phyloP scores from a whole-genome alignment of 2,797 vertebrate species.

The Avahi laniger region DNA sequence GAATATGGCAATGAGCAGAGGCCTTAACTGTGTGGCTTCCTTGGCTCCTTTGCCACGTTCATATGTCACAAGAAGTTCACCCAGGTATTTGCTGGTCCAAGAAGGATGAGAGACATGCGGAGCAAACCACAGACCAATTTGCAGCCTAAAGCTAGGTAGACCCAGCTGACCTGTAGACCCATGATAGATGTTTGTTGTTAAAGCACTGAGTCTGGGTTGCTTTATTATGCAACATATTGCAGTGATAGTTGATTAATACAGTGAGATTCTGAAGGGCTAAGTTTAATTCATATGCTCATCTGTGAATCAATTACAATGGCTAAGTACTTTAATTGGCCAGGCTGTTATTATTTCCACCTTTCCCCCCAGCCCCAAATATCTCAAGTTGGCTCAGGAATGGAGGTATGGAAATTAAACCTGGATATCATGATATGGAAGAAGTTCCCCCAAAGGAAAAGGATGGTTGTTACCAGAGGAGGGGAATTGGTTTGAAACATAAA shows the following conservation, averaged over 20 bases:
- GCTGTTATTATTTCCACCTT: not conserved
- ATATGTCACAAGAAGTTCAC: not conserved
- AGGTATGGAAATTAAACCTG: not conserved
- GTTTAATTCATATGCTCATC: not conserved
- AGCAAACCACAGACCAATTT: not conserved
- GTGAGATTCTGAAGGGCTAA: not conserved
- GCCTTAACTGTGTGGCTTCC: not conserved
- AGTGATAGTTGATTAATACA: not conserved
- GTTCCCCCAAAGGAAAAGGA: not conserved
- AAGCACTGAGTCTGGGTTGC: not conserved
- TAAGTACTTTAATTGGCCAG: not conserved
- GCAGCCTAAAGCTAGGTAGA: not conserved
- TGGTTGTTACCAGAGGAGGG: not conserved
- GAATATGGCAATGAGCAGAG: not conserved
- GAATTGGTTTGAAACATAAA: slow-evolving; percentile 14
- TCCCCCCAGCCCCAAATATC: not conserved
- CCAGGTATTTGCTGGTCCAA: not conserved
- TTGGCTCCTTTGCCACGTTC: not conserved
- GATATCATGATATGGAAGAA: not conserved
- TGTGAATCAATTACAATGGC: not conserved
- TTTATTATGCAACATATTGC: not conserved
- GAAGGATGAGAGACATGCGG: not conserved
- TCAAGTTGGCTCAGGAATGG: not conserved
- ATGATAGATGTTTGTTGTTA: not conserved
- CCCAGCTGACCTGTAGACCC: not conserved